A percentile compares a stretch with the other conserved stretches of the same genome.
These are phyloP conservation scores for Sciurus niger DNA, from an alignment of 2,113 vertebrate genomes.

Conservation along the genomic window DNA sequence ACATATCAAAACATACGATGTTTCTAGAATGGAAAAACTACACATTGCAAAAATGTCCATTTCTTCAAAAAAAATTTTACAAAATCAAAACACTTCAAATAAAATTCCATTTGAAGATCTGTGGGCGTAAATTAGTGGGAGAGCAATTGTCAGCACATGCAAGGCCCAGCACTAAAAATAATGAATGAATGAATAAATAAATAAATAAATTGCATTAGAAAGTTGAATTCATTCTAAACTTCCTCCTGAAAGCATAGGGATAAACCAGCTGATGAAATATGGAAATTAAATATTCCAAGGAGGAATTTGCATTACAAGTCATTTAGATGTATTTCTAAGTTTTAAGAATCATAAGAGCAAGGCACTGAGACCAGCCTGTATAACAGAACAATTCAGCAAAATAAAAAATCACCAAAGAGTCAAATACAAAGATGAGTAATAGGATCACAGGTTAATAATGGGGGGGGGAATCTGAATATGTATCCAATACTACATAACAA, in stretches of 20 bases:
- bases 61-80: not conserved
- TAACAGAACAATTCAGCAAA: not conserved
- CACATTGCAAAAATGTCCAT: not conserved
- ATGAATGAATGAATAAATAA: not conserved
- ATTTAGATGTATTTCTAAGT: constrained; percentile 14
- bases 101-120: not conserved
- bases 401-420: not conserved
- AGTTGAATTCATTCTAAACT: not conserved
- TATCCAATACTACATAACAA: not conserved
- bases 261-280: not conserved
- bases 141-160: not conserved
- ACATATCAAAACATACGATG: not conserved
- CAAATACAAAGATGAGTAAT: not conserved
- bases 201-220: not conserved
- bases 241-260: not conserved
- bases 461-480: not conserved
- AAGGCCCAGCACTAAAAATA: not conserved
- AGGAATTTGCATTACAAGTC: not conserved
- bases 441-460: not conserved
- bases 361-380: not conserved
- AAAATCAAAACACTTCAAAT: not conserved
- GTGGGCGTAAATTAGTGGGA: too few species aligned
- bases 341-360: not conserved
- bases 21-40: not conserved
- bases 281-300: not conserved